Evolutionary conservation across 2,113 vertebrate genomes (phyloP).

Genomic region (Tauraco erythrolophus): DNA sequence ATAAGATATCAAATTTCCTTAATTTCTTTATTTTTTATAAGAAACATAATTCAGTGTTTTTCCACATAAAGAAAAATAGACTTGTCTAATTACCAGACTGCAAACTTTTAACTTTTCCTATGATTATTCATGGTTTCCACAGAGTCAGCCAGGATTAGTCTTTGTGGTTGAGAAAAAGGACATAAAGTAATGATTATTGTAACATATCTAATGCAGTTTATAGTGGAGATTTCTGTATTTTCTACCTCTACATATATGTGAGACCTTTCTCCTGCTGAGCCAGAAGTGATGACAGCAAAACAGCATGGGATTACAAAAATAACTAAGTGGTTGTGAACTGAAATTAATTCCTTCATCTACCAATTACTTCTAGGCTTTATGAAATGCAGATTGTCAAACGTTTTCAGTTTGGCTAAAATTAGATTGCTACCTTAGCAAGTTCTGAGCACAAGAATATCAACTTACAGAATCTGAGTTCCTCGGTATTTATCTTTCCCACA

Average conservation of each 20-base stretch:
- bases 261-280: background rate
- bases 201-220: background rate
- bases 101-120: background rate
- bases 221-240: background rate
- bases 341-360: background rate
- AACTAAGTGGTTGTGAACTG: background rate
- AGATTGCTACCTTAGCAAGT: background rate
- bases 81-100: background rate
- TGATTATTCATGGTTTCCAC: background rate
- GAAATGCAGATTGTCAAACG: background rate
- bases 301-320: background rate
- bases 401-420: background rate
- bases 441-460: background rate
- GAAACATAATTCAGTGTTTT: background rate
- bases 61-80: background rate
- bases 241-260: background rate
- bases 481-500: background rate
- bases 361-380: background rate
- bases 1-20: background rate
- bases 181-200: background rate
- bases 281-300: background rate
- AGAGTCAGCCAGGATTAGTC: background rate
- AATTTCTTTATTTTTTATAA: background rate
- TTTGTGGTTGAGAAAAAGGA: background rate
- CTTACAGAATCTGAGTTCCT: background rate